phyloP scores from a whole-genome alignment of 2,797 vertebrate species.

The Poeciliopsis gracilis region DNA sequence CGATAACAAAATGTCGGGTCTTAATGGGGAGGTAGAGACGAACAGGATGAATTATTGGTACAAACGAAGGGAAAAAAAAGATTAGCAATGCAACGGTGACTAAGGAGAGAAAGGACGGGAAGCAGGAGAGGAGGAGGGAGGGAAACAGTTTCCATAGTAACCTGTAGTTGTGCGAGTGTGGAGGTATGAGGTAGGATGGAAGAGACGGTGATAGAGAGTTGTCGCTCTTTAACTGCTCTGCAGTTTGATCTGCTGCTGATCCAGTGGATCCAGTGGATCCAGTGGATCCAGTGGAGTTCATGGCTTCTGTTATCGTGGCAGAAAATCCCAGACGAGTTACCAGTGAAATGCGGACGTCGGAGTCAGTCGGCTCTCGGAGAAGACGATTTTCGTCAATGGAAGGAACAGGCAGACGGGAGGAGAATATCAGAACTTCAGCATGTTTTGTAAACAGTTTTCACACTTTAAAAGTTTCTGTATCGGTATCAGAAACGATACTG shows the following conservation, averaged over 20 bases:
- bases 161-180: conserved; percentile 48
- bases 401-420: background rate
- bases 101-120: conserved; percentile 17
- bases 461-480: background rate
- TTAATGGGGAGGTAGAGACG: conserved; percentile 29
- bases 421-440: background rate
- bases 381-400: background rate
- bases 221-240: conserved; percentile 57
- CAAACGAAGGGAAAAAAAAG: conserved; percentile 8
- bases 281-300: conserved; percentile 30
- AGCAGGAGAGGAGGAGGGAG: conserved; percentile 15
- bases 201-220: conserved; percentile 36
- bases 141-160: conserved; percentile 68
- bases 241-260: conserved; percentile 49
- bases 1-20: conserved; percentile 6
- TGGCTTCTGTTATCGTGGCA: background rate
- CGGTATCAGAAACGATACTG: background rate
- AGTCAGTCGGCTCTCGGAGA: background rate
- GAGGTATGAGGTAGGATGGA: conserved; percentile 36
- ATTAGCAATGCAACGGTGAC: conserved; percentile 22
- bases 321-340: background rate
- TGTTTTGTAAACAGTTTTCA: background rate
- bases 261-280: conserved; percentile 33
- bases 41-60: conserved; percentile 4
- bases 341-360: conserved; percentile 1